Percentiles rank a stretch among this genome's conserved stretches.
phyloP scores from a whole-genome alignment of 2,888 invertebrate species.

The Yponomeuta plumbellus region DNA sequence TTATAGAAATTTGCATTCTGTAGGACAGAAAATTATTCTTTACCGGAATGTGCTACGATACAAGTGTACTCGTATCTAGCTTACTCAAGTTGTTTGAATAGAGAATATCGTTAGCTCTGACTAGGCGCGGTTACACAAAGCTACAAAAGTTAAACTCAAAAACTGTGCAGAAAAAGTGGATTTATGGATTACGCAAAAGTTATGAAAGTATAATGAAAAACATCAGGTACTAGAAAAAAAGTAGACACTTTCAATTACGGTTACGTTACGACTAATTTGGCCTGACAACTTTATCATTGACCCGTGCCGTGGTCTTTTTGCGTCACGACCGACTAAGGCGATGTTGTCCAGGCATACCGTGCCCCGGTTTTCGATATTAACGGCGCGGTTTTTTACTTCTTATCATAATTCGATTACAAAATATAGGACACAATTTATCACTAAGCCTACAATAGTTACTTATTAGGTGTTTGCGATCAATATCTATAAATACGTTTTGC shows the following conservation, averaged over 20 bases:
- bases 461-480: not conserved
- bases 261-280: conserved; percentile 13
- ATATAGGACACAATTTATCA: conserved; percentile 8
- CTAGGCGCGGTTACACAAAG: not conserved
- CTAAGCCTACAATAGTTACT: not conserved
- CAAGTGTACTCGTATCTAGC: not conserved
- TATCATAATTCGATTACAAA: conserved; percentile 14
- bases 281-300: conserved; percentile 16
- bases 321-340: not conserved
- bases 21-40: conserved; percentile 20
- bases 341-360: conserved; percentile 5
- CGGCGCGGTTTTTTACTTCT: conserved; percentile 2
- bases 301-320: conserved; percentile 13
- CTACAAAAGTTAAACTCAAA: not conserved
- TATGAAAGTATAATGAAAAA: conserved; percentile 7
- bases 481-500: conserved; percentile 22
- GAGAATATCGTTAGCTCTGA: not conserved
- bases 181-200: conserved; percentile 9
- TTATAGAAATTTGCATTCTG: conserved; percentile 21
- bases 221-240: conserved; percentile 5
- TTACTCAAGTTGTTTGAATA: not conserved
- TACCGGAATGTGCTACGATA: conserved; percentile 1
- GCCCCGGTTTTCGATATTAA: conserved; percentile 2
- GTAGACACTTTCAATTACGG: conserved; percentile 15
- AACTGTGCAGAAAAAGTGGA: not conserved